A percentile compares a stretch with the other conserved stretches of the same genome.
These are phyloP conservation scores for Spilarctia lutea DNA, from an alignment of 2,888 invertebrate species.

Conservation along the genomic window DNA sequence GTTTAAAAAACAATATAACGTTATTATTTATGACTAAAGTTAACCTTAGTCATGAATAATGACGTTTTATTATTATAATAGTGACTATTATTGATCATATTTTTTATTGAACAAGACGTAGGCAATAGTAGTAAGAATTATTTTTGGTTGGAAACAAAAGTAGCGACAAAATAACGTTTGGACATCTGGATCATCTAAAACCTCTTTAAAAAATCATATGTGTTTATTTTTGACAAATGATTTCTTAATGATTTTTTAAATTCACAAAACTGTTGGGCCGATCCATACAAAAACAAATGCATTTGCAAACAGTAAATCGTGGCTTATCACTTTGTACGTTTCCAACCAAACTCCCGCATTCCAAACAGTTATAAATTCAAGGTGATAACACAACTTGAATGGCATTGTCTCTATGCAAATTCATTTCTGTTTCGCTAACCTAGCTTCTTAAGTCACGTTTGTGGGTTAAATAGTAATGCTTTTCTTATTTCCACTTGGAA, in stretches of 20 bases:
- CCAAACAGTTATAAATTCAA: neutral
- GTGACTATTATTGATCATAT: neutral
- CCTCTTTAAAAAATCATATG: no score
- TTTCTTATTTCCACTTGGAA: conserved; percentile 7
- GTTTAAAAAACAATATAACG: neutral
- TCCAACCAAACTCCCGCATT: neutral
- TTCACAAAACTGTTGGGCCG: neutral
- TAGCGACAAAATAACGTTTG: neutral
- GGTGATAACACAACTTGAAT: neutral
- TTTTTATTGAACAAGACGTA: neutral
- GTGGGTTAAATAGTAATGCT: neutral
- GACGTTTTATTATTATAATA: no score
- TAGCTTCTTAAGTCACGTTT: neutral
- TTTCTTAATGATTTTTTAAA: neutral
- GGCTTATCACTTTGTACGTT: neutral
- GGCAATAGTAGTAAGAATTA: neutral
- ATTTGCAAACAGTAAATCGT: neutral
- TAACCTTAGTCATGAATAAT: no score
- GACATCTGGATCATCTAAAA: no score
- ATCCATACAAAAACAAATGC: neutral
- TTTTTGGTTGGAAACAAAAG: neutral
- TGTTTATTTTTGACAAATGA: neutral
- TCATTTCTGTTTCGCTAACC: neutral
- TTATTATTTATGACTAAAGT: neutral
- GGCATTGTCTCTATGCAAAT: neutral